Base-by-base conservation (phyloP, 2,113 vertebrate genomes). In the Mormyrus lacerda region DNA sequence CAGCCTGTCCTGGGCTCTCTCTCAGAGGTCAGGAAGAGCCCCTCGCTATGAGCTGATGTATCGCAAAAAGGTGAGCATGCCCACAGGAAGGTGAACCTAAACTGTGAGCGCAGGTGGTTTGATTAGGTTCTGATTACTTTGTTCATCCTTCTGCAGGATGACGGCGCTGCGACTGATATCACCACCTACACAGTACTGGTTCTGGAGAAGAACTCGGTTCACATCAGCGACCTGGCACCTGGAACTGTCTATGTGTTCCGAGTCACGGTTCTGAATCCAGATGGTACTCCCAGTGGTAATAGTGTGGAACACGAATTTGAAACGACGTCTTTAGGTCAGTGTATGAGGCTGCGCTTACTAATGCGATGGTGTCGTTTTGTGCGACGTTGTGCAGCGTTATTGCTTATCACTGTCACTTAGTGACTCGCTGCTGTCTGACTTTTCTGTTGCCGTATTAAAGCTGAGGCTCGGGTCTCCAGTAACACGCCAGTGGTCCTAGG, bases 21-120 rank as follows among this genome's bases (percentile, higher is more conserved):
- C 97, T 0, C 94, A 87, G 0, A 94, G 95, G 0, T 94, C 96
- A 79, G 93, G 92, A 45, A 94, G 94, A 0, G 93, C 96, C 89
- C 93, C 95, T 92, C 97, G 96, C 88, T 99, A 97, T 0, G 96
- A 99, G 90, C 96, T 99, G 83, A 98, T 96, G 92, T 99, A 98
- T 93, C 97, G 96, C 90, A 99, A 97, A 93, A 99, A 98, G 97
- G 98, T 98, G 92, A 85, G 90, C 5, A 84, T 24, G 19, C 3
- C 10, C n/a, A 0, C 61, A 88, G 51, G 42, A 35, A 3, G 42
- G n/a, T 17, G 27, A 9, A 35, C 31, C 24, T 50, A n/a, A 15
- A 9, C 6, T 42, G 13, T 39, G 50, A 51, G 13, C 2, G 53
- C 85, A 42, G 24, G 13, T 35, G 48, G 7, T 10, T 55, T 19